Conservation (phyloP, 2,113 vertebrate genomes). For the Peromyscus maniculatus region DNA sequence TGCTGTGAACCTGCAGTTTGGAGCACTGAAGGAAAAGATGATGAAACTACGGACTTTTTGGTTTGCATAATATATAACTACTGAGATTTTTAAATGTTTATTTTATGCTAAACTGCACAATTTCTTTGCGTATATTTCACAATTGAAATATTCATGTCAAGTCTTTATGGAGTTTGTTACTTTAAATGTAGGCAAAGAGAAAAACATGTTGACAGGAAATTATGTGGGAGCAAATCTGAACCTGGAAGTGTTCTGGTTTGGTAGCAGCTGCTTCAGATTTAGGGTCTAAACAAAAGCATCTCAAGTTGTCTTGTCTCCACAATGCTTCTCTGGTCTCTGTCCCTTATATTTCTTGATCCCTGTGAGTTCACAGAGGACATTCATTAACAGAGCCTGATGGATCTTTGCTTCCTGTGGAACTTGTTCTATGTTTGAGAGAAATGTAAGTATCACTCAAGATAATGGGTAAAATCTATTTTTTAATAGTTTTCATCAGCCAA, state of each 20-base stretch:
- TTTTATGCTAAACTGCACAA: background rate
- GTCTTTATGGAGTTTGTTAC: background rate
- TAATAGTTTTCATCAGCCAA: background rate
- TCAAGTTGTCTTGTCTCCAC: background rate
- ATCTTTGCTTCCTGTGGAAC: background rate
- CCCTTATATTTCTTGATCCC: background rate
- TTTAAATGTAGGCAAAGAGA: background rate
- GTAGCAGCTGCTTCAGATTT: background rate
- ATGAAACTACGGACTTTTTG: background rate
- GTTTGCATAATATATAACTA: background rate
- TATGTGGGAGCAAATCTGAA: constrained; percentile 13
- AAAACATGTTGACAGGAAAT: constrained; percentile 37
- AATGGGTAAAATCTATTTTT: background rate
- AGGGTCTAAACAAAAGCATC: background rate
- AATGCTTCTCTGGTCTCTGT: background rate
- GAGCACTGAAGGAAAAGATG: background rate
- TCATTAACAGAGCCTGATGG: background rate
- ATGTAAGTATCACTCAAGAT: background rate
- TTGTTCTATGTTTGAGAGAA: background rate
- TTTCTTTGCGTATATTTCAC: constrained; percentile 42
- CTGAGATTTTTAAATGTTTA: constrained; percentile 7
- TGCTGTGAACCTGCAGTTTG: background rate
- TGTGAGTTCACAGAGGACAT: background rate
- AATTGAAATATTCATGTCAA: constrained; percentile 24
- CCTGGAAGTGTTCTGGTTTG: background rate